Base-by-base conservation (phyloP, 2,888 invertebrate species). In the Dimorphilus gyrociliatus region DNA sequence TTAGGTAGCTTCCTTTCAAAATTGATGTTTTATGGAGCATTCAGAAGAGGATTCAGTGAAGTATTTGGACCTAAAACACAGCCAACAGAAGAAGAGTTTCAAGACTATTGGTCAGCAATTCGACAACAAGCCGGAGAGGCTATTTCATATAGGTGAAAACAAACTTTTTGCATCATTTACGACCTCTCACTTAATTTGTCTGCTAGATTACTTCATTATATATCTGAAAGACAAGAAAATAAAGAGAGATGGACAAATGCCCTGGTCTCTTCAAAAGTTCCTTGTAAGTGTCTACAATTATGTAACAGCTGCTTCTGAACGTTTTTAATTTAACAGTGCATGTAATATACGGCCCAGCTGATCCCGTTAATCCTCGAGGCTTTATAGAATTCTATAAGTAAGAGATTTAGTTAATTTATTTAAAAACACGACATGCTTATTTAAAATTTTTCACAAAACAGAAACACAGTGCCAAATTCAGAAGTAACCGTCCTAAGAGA, bases 341-440 rank as follows among this genome's bases (percentile, higher is more conserved):
- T 34, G 49, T 57, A 41, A 54, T 60, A 14, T 57, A 56, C 42
- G 60, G 58, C 5, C 53, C 55, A 16, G 44, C 47, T 18, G 59
- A 59, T 44, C 53, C 55, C 12, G 44, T 58, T 6, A 57, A 58
- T 35, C 55, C 53, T 14, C 46, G 46, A 2, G 39, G 32, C 8
- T 54, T 53, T 40, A 40, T 43, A 12, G 25, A 25, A 7, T 29
- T 30, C 25, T 46, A 44, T 34, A 34, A 30, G 41, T 46, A 38
- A 34, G 35, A 39, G 38, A n/a, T n/a, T n/a, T n/a, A n/a, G n/a
- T n/a, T n/a, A n/a, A n/a, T n/a, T n/a, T n/a, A n/a, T n/a, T n/a
- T 8, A 27, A 27, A 27, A 19, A 27, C 12, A 19, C 15, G 6
- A 15, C 12, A 8, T 12, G 29, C 29, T 12, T 29, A 10, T 24